Base-by-base conservation (phyloP, 2,888 invertebrate genomes). In the Lamellibrachia satsuma region DNA sequence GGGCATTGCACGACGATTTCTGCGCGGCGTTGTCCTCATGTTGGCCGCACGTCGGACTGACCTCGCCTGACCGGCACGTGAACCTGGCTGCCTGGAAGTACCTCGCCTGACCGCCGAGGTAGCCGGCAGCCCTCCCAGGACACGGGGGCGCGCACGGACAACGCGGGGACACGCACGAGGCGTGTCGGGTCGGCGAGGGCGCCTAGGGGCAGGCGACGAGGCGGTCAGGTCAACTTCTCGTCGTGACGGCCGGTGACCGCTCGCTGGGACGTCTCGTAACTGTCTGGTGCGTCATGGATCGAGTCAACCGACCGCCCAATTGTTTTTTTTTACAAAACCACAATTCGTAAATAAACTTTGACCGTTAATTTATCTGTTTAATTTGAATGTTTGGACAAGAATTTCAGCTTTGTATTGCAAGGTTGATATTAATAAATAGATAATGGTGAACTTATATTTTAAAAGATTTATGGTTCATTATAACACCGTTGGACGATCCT, bases 101-200 rank as follows among this genome's bases (percentile, higher is more conserved):
- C 75, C 75, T 75, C 75, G 75, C 75, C 15, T 75, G 75, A 75
- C 75, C 75, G 75, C 75, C 22, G 75, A 75, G 22, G 75, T 75
- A 75, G 75, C 75, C 22, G 22, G 22, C 15, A n/a, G 75, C 15
- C 6, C 6, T 15, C 22, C 75, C 22, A 75, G 75, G 75, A 75
- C 75, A 75, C 75, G 75, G 75, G 75, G 15, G 75, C 75, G 75
- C 75, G 75, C 75, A 75, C 75, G 75, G 75, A 11, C 75, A 75
- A 3, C 75, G 75, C 22, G 75, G 75, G 75, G 75, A 75, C 75
- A 75, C 75, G 75, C 75, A 22, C 22, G 22, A 22, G n/a, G 75
- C 75, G 75, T 22, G 75, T 75, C 6, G 75, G 75, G 75, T 75
- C 75, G 75, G n/a, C 75, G 75, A 22, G 75, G 75, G 75, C 75